Evolutionary conservation across 2,113 vertebrate genomes (phyloP).

Genomic region (Epinephelus moara): DNA sequence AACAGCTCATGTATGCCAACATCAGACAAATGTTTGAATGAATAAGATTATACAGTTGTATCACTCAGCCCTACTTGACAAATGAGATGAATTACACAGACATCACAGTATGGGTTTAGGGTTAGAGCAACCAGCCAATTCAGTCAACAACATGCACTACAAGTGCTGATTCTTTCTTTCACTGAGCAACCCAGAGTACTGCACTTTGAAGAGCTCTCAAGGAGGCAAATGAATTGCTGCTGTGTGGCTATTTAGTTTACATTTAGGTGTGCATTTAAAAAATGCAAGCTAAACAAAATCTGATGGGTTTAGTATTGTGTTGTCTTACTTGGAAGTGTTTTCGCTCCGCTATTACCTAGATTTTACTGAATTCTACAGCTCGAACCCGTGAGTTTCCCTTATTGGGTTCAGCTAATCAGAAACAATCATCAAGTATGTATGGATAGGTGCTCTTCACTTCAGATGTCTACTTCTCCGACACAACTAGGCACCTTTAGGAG

Average conservation of each 20-base stretch:
- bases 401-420: constrained; percentile 8
- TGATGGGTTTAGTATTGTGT: neutral
- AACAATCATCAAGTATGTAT: neutral
- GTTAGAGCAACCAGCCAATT: neutral
- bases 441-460: constrained; percentile 1
- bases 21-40: neutral
- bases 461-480: constrained; percentile 9
- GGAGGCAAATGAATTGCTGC: neutral
- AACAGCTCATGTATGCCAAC: neutral
- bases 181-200: neutral
- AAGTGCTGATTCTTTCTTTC: constrained; percentile 9
- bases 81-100: neutral
- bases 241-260: neutral
- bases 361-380: constrained; percentile 7
- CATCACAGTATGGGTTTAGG: neutral
- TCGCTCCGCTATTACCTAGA: neutral
- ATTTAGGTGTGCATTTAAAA: neutral
- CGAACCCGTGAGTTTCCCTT: neutral
- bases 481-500: neutral
- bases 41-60: neutral
- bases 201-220: neutral
- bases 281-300: neutral
- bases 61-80: neutral
- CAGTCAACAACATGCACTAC: neutral
- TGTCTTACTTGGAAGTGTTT: constrained; percentile 16